Conservation (phyloP, 2,888 invertebrate species). For the Drosophila kanekoi region DNA sequence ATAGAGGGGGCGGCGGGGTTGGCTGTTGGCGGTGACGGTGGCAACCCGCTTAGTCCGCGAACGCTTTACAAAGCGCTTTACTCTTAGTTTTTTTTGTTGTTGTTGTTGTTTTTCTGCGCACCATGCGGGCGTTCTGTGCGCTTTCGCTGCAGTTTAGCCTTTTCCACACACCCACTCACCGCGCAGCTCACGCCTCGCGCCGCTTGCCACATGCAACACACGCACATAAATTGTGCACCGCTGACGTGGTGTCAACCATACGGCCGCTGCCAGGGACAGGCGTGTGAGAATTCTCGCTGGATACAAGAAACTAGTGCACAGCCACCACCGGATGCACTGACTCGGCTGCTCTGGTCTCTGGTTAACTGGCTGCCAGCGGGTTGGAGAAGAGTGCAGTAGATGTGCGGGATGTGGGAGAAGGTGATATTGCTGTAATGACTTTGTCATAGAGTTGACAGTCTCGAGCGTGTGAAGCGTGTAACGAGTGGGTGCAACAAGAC, state of each 20-base stretch:
- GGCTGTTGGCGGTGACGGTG: background rate
- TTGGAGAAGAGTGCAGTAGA: background rate
- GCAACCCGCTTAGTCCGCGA: constrained; percentile 48
- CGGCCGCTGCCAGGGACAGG: constrained; percentile 26
- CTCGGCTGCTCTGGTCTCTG: constrained; percentile 14
- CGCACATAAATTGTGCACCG: constrained; percentile 62
- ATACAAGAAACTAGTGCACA: constrained; percentile 36
- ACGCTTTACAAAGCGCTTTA: constrained; percentile 45
- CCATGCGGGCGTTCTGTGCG: constrained; percentile 30
- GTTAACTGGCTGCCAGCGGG: constrained; percentile 18
- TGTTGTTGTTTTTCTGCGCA: background rate
- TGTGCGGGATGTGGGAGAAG: background rate
- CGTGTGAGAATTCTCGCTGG: constrained; percentile 17
- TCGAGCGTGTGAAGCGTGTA: constrained; percentile 14
- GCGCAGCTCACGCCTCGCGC: background rate
- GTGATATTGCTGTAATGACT: constrained; percentile 40
- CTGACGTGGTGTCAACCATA: constrained; percentile 65
- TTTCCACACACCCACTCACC: constrained; percentile 4
- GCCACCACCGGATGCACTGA: constrained; percentile 34
- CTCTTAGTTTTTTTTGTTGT: constrained; percentile 13
- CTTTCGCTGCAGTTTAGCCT: constrained; percentile 16
- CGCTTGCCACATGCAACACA: constrained; percentile 18
- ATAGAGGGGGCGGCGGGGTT: background rate
- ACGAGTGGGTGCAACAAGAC: constrained; percentile 23
- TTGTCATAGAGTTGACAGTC: constrained; percentile 50